These are phyloP conservation scores for Quadroppia sp. DNA, from an alignment of 2,888 invertebrate species.

Conservation along the genomic window DNA sequence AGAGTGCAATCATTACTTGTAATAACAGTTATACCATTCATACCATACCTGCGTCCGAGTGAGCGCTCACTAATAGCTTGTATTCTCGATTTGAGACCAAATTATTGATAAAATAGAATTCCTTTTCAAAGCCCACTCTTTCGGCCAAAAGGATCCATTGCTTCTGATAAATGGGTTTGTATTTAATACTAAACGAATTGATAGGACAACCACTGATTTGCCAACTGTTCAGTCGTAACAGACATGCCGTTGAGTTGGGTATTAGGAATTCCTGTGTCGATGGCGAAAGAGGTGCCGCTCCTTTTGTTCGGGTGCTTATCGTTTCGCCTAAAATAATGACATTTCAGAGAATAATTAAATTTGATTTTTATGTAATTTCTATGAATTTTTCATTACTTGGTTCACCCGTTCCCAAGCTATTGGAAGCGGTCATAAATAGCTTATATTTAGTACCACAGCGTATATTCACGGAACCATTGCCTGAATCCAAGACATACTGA, in stretches of 20 bases:
- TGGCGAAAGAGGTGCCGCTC: slow-evolving; percentile 47
- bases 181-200: slow-evolving; percentile 44
- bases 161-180: slow-evolving; percentile 42
- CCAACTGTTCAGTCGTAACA: slow-evolving; percentile 46
- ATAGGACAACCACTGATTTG: slow-evolving; percentile 46
- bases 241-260: slow-evolving; percentile 44
- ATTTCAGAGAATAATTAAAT: background rate
- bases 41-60: slow-evolving; percentile 40
- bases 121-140: slow-evolving; percentile 41
- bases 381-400: slow-evolving; percentile 44
- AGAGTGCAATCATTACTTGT: background rate
- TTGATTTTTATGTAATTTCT: slow-evolving; percentile 42
- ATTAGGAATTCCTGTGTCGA: slow-evolving; percentile 43
- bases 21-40: no score
- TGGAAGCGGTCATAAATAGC: slow-evolving; percentile 47
- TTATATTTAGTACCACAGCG: slow-evolving; percentile 47
- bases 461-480: slow-evolving; percentile 31
- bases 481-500: slow-evolving; percentile 38
- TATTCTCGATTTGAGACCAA: slow-evolving; percentile 40
- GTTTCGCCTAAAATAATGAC: slow-evolving; percentile 28
- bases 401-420: slow-evolving; percentile 48
- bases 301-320: slow-evolving; percentile 41
- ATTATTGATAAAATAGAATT: slow-evolving; percentile 43
- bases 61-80: slow-evolving; percentile 38
- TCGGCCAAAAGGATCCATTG: slow-evolving; percentile 46